A percentile compares a stretch with the other conserved stretches of the same genome.
Evolutionary conservation across 2,888 invertebrate genomes (phyloP).

Genomic region (Polyommatus icarus): DNA sequence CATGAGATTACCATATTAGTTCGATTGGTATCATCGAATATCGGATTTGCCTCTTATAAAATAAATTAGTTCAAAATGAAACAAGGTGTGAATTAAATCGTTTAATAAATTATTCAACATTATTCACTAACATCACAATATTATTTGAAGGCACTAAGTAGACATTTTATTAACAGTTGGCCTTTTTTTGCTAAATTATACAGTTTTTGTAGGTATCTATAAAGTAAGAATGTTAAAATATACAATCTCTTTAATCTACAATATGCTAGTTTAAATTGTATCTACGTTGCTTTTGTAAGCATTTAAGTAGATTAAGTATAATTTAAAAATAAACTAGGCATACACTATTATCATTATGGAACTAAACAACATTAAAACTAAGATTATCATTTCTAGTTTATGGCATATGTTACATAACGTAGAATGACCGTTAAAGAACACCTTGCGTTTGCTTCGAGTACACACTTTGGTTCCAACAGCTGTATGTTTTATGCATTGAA

Average conservation of each 20-base stretch:
- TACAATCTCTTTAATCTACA: conserved; percentile 1
- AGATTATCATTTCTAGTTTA: conserved; percentile 21
- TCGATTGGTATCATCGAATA: conserved; percentile 49
- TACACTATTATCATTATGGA: conserved; percentile 5
- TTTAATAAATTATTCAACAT: conserved; percentile 51
- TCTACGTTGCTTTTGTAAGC: background rate
- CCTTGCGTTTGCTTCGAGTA: conserved; percentile 68
- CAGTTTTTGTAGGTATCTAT: background rate
- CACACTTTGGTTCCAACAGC: conserved; percentile 75
- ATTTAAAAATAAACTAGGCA: background rate
- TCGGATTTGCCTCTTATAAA: conserved; percentile 38
- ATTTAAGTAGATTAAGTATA: conserved; percentile 2
- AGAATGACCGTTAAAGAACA: conserved; percentile 68
- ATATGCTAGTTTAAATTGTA: background rate
- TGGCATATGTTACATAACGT: conserved; percentile 35
- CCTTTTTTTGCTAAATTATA: conserved; percentile 45
- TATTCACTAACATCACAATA: conserved; percentile 67
- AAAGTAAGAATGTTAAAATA: background rate
- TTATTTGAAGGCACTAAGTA: conserved; percentile 63
- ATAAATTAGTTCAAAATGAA: conserved; percentile 38
- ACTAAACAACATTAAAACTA: conserved; percentile 14
- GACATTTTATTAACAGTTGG: conserved; percentile 52
- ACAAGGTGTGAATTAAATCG: conserved; percentile 41
- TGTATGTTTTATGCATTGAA: conserved; percentile 60
- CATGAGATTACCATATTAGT: conserved; percentile 52